Evolutionary conservation across 2,888 invertebrate genomes (phyloP), one percentile per base, ranked within the genome.

Genomic region (Pediacus dermestoides): DNA sequence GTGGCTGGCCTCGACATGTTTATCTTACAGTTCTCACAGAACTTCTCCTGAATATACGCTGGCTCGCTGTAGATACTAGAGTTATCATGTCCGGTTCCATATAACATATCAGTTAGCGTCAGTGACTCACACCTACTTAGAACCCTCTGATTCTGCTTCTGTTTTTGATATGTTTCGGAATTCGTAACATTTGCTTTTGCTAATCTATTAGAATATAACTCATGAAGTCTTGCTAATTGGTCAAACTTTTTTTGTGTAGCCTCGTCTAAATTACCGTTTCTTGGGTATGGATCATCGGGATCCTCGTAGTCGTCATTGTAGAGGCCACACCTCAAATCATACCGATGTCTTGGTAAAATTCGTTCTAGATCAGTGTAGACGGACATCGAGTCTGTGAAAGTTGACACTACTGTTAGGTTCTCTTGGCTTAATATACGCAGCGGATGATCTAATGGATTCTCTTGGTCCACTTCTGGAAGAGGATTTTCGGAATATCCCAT

Each of bases 21-120:
- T 53, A 82, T 74, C 62, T 83, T 81, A 58, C 84, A 85, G 63
- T 82, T 82, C 70, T 84, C 82, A 70, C 84, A 85, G 60, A 83
- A 82, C 70, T 82, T 82, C 57, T 82, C 81, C 66, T 81, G 80
- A 8, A 76, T 66, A 59, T 89, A 89, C 3, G 88, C 85, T 1
- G 89, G 89, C 66, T 89, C 89, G 64, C 88, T 88, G 65, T 88
- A 89, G 44, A 89, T 88, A 59, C 89, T 89, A 50, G 86, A 85
- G 45, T 86, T 85, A 16, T 76, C 79, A 51, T 79, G 80, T 46
- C 48, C 54, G 2, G 48, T 53, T 37, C 81, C 82, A 56, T 82
- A 77, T 31, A 77, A 61, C 67, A 84, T 81, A 56, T 85, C 84
- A 22, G 80, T 81, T 31, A 85, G 65, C 6, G 82, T 82, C 27